A percentile compares a stretch with the other conserved stretches of the same genome.
Evolutionary conservation across 2,113 vertebrate genomes (phyloP).

Genomic region (Morphnarchus princeps): DNA sequence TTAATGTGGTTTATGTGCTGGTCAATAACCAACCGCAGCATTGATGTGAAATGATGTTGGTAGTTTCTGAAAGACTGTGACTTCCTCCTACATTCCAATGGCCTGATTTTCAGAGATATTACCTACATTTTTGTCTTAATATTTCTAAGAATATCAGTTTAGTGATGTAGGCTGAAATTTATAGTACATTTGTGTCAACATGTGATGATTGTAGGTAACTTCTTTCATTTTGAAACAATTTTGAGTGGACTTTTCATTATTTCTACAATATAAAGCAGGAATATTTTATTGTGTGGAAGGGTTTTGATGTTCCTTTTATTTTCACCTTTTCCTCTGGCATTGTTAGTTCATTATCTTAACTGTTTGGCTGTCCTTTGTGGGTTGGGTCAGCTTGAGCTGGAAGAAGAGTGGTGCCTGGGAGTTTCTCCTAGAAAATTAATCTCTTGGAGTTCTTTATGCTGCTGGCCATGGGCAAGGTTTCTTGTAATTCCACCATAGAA

Average conservation of each 20-base stretch:
- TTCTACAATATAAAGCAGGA: neutral
- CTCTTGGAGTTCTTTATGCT: neutral
- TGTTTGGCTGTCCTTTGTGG: neutral
- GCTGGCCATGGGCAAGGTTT: neutral
- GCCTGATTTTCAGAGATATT: neutral
- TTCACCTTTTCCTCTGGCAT: neutral
- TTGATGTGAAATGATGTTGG: neutral
- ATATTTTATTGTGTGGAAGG: neutral
- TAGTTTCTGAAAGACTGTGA: neutral
- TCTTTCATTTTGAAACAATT: neutral
- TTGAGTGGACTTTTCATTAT: neutral
- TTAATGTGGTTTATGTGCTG: neutral
- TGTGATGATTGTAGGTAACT: neutral
- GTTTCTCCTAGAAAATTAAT: neutral
- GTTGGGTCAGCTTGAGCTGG: neutral
- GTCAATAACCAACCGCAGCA: fast-evolving
- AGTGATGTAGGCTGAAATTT: neutral
- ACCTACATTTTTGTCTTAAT: neutral
- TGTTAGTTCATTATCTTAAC: neutral
- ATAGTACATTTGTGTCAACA: neutral
- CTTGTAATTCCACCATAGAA: neutral
- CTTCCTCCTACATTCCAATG: neutral
- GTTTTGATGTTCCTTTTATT: neutral
- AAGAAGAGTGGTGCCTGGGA: neutral
- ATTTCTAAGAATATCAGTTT: neutral